Evolutionary conservation across 2,113 vertebrate species (phyloP), one percentile per base, ranked within the genome.

Genomic region (Ictidomys tridecemlineatus): DNA sequence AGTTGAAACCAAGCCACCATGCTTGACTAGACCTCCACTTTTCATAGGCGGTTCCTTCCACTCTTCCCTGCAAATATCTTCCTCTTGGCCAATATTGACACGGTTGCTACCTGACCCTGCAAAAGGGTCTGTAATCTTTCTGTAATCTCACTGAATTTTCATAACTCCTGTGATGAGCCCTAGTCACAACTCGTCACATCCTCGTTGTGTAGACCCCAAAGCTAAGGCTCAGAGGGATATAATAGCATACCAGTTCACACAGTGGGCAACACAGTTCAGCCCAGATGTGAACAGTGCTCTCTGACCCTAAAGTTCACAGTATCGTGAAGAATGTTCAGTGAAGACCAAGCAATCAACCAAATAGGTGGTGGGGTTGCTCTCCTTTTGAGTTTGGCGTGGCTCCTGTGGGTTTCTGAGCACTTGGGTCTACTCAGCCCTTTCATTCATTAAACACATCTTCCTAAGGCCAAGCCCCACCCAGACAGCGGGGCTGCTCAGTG

Each of bases 31-130:
- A 63, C 28, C 26, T 70, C 70, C 39, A 56, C 51, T 53, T 45
- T 94, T 67, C 72, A 18, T 32, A 94, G 39, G 48, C 80, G 32
- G n/a, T 72, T 73, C 79, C 51, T 94, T 72, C 79, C 39, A 79
- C 70, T 30, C 39, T 85, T 56, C 34, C 73, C 79, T 39, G 28
- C 32, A 93, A 87, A 51, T 53, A 87, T 77, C 84, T 86, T 65
- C 82, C 78, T 96, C 86, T 97, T 95, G 65, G 79, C 42, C 86
- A 84, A 85, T 58, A 61, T 42, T 93, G 83, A 45, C 26, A 6
- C 86, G 79, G 91, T 86, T 89, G 80, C 92, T 85, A 89, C 79
- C 87, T 85, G 51, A 51, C 80, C 86, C 53, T 51, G 48, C 76
- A 90, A 56, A 4, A 18, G n/a, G 79, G 76, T 51, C 30, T 0